These are phyloP conservation scores for Morpho deidamia DNA, from an alignment of 2,888 invertebrate species.

Conservation along the genomic window DNA sequence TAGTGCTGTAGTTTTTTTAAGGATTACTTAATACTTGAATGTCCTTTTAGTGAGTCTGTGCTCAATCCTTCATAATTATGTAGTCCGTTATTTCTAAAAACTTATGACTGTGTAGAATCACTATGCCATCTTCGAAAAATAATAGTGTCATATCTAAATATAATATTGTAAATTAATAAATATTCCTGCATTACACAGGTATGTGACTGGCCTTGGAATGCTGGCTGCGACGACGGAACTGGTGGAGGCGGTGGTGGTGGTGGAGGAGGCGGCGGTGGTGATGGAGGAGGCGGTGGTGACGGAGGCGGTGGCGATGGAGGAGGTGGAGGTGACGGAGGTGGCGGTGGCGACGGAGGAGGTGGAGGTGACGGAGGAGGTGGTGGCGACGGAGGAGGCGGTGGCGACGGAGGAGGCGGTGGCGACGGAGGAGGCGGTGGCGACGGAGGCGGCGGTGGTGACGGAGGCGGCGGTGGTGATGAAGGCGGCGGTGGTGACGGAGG, in stretches of 20 bases:
- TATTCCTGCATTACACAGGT: neutral
- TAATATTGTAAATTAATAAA: neutral
- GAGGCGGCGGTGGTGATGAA: neutral
- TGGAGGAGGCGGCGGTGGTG: constrained; percentile 8
- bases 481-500: neutral
- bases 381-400: neutral
- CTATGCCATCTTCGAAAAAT: too few relatives aligned
- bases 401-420: neutral
- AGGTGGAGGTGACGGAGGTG: constrained; percentile 5
- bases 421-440: neutral
- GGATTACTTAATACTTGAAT: too few relatives aligned
- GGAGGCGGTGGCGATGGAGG: constrained; percentile 9
- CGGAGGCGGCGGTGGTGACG: neutral
- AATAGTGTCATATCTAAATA: too few relatives aligned
- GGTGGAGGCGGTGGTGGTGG: constrained; percentile 16
- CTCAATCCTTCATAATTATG: too few relatives aligned
- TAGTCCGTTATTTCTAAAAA: too few relatives aligned
- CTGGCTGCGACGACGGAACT: constrained; percentile 8
- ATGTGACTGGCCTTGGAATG: constrained; percentile 7
- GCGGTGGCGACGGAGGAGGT: neutral
- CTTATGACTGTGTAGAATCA: too few relatives aligned
- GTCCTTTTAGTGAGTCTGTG: too few relatives aligned
- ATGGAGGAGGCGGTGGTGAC: constrained; percentile 8
- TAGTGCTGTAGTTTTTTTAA: too few relatives aligned
- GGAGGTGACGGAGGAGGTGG: neutral